These are phyloP conservation scores for Lamprotornis superbus DNA, from an alignment of 2,113 vertebrate genomes.

Conservation along the genomic window DNA sequence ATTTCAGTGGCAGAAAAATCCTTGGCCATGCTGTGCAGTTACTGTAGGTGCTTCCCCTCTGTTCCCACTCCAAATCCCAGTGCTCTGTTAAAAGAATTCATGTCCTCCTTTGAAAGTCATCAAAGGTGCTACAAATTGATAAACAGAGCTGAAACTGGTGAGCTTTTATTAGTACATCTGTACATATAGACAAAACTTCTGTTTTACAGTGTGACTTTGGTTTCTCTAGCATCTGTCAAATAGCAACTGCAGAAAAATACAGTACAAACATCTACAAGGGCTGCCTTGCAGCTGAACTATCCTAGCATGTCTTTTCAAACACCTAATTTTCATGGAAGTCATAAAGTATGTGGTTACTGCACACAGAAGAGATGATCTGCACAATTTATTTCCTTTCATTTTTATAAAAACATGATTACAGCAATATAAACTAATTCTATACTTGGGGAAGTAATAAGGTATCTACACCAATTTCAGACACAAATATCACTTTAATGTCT, in stretches of 20 bases:
- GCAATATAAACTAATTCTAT: neutral
- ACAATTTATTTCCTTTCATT: slow-evolving; percentile 37
- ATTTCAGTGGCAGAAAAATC: neutral
- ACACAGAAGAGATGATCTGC: neutral
- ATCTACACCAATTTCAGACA: slow-evolving; percentile 39
- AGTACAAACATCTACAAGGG: neutral
- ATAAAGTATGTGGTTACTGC: neutral
- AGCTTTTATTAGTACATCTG: neutral
- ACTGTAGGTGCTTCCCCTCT: neutral
- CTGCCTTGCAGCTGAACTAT: neutral
- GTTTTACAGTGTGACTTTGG: neutral
- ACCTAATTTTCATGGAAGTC: neutral
- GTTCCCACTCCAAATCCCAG: neutral
- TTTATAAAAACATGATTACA: neutral
- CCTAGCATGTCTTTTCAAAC: neutral
- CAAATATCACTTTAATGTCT: neutral
- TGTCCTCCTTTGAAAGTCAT: neutral
- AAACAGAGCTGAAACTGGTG: neutral
- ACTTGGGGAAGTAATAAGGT: slow-evolving; percentile 6
- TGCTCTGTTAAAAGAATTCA: neutral
- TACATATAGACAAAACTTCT: neutral
- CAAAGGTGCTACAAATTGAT: neutral
- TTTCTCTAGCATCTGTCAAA: neutral
- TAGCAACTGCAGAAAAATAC: neutral
- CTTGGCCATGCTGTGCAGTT: neutral